A percentile compares a stretch with the other conserved stretches of the same genome.
phyloP scores from a whole-genome alignment of 2,888 invertebrate species.

The Mellilla xanthometata region DNA sequence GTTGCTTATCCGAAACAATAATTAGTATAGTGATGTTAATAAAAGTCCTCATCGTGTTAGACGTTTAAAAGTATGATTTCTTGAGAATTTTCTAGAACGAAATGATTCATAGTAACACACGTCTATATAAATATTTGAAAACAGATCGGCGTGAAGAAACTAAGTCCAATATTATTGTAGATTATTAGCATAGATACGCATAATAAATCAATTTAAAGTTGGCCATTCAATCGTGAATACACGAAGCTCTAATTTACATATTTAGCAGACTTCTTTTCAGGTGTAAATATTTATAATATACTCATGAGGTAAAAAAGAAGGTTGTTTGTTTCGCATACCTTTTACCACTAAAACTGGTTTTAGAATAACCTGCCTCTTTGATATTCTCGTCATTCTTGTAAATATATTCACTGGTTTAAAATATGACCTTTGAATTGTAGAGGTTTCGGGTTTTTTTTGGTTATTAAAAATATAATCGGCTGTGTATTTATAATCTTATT shows the following conservation, averaged over 20 bases:
- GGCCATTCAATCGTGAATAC: slow-evolving; percentile 23
- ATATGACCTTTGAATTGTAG: slow-evolving; percentile 60
- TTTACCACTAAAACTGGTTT: slow-evolving; percentile 61
- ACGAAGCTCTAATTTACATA: slow-evolving; percentile 26
- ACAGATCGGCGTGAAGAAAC: slow-evolving; percentile 25
- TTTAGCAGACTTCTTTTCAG: slow-evolving; percentile 27
- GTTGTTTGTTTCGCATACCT: slow-evolving; percentile 59
- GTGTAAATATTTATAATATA: slow-evolving; percentile 10
- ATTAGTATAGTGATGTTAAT: neutral
- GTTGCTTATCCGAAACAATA: too few relatives aligned
- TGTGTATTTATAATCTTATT: slow-evolving; percentile 14
- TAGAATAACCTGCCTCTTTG: slow-evolving; percentile 51
- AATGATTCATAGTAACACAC: neutral
- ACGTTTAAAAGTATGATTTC: neutral
- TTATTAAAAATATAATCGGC: neutral
- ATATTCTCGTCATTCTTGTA: slow-evolving; percentile 58
- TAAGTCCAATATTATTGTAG: slow-evolving; percentile 20
- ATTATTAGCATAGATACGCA: slow-evolving; percentile 22
- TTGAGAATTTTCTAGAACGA: slow-evolving; percentile 2
- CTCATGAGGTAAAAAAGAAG: slow-evolving; percentile 46
- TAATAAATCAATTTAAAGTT: slow-evolving; percentile 25
- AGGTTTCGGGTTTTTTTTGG: slow-evolving; percentile 36
- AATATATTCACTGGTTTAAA: slow-evolving; percentile 63
- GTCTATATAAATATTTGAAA: neutral
- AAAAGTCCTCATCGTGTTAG: neutral